Evolutionary conservation across 2,888 invertebrate genomes (phyloP), one percentile per base, ranked within the genome.

Genomic region (Melipona bicolor): DNA sequence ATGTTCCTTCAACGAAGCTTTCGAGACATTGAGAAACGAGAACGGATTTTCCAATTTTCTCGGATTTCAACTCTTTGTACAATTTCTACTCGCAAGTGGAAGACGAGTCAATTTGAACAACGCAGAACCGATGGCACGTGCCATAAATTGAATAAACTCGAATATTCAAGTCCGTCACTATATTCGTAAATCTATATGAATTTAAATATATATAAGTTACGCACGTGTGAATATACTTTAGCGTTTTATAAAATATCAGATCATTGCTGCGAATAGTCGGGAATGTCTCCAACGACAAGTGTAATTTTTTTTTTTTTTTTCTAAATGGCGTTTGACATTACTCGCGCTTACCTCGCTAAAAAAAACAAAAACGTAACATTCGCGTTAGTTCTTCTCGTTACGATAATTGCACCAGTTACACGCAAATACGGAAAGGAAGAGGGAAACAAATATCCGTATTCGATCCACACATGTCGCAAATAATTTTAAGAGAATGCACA

Each of bases 331-430:
- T 70, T 52, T 50, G 32, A 43, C 27, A 67, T 68, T 52, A n/a
- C n/a, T n/a, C 56, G 56, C 32, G 67, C 56, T 56, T 76, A 62
- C n/a, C 24, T 68, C 75, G 74, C 56, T 43, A 4, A n/a, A 36
- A 24, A 65, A 43, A 27, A 17, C 24, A 24, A 27, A 27, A 65
- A 43, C 43, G 43, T 67, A 74, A 65, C 15, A 62, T 54, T 72
- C n/a, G 15, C 74, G 56, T 54, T 65, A 32, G 62, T 32, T 32
- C 27, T 56, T 71, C 43, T 43, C 27, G 15, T 61, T 87, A 75
- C 59, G 68, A 78, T 74, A 67, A 84, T 86, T 86, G 80, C 81
- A 83, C 79, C 86, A 82, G 54, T 84, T 73, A 65, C 64, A 67
- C 69, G 69, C 50, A 75, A 54, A 81, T 80, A 77, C 73, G 61